Base-by-base conservation (phyloP, 2,113 vertebrate genomes). In the Morone chrysops region DNA sequence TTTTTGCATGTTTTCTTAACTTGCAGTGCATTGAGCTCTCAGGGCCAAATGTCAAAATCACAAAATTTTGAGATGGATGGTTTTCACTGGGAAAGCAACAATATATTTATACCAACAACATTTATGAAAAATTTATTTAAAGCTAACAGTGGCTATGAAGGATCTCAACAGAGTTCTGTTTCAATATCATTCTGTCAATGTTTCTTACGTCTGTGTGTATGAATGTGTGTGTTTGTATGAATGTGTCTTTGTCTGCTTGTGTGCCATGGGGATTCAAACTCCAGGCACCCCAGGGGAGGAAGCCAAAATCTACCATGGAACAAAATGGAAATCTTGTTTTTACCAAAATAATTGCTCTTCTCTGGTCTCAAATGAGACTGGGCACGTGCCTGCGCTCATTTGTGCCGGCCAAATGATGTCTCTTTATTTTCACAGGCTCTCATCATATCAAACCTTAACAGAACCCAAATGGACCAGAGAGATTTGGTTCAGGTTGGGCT, bases 401-500 rank as follows among this genome's bases (percentile, higher is more conserved):
- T 41, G 11, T 6, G 5, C 14, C 0, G 22, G 45, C 51, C 48
- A 53, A 61, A 40, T 36, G 4, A 1, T 3, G n/a, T 10, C 43
- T 69, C 56, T 75, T 70, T 66, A 80, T 76, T 72, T 83, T 38
- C 36, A 75, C 43, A 25, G 43, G 25, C 62, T 71, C 61, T 38
- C 54, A 51, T 57, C 22, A 17, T 48, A n/a, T 68, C 22, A 38
- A 53, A 70, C 43, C 59, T 11, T 4, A 2, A 43, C 41, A 70
- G 13, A 53, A 25, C 73, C 53, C 18, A 36, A 22, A 31, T 25
- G 50, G 20, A 17, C n/a, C 3, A 18, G 20, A 16, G 45, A 48
- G 54, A 73, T 69, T 45, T 20, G 60, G 53, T 60, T 6, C 25
- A 43, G 38, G 20, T 53, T 40, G 22, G 36, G 61, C 47, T 67